Evolutionary conservation across 2,113 vertebrate genomes (phyloP).

Genomic region (Sterrhoptilus dennistouni): DNA sequence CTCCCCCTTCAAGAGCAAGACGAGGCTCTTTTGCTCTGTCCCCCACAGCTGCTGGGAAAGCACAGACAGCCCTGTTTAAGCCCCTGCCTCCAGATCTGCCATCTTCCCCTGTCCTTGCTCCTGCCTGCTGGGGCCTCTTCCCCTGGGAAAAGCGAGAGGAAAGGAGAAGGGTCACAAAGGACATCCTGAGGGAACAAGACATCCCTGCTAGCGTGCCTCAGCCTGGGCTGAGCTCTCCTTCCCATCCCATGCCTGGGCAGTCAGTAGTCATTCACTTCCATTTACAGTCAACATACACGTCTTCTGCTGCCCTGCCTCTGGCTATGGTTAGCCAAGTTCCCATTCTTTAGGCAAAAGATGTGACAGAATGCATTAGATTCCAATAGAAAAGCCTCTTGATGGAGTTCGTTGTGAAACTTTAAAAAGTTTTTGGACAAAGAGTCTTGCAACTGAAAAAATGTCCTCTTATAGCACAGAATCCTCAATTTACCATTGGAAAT

Average conservation of each 20-base stretch:
- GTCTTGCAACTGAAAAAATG: not conserved
- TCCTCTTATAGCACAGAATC: not conserved
- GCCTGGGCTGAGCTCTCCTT: not conserved
- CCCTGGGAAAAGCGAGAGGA: not conserved
- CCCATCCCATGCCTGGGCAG: not conserved
- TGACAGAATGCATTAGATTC: conserved; percentile 59
- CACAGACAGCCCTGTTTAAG: not conserved
- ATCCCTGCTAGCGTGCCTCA: not conserved
- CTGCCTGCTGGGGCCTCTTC: not conserved
- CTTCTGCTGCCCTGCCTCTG: not conserved
- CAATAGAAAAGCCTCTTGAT: conserved; percentile 9
- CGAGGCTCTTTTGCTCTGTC: not conserved
- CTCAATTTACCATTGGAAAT: not conserved
- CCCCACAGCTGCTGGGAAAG: not conserved
- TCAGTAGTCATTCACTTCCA: conserved; percentile 4
- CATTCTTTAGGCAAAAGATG: conserved; percentile 18
- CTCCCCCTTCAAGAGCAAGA: not conserved
- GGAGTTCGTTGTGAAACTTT: not conserved
- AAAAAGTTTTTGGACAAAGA: not conserved
- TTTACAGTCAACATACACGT: conserved; percentile 21
- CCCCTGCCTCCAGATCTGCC: not conserved
- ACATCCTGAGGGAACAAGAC: not conserved
- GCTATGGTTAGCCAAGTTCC: not conserved
- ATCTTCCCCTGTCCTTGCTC: not conserved
- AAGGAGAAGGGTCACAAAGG: conserved; percentile 19